Evolutionary conservation across 2,888 invertebrate species (phyloP).

Genomic region (Nineta flava): DNA sequence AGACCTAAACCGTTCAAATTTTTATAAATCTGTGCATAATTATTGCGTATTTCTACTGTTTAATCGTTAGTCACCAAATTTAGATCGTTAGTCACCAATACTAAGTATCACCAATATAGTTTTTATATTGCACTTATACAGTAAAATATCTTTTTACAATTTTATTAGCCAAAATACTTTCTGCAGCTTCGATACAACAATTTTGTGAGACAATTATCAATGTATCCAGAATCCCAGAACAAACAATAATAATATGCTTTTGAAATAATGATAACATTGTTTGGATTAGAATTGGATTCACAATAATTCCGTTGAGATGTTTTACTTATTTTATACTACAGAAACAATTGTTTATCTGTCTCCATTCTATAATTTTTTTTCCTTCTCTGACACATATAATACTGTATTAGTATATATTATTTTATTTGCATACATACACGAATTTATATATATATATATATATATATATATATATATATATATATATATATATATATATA

Average conservation of each 20-base stretch:
- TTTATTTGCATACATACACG: neutral
- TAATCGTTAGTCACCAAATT: no score
- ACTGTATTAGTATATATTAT: neutral
- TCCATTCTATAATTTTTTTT: neutral
- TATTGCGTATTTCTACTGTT: no score
- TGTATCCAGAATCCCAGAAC: neutral
- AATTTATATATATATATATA: neutral
- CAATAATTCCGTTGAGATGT: neutral
- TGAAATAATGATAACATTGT: neutral
- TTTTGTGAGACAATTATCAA: no score
- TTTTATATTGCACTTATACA: no score
- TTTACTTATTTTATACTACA: neutral
- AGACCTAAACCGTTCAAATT: no score
- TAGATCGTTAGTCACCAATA: no score
- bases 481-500: neutral
- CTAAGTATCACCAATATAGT: no score
- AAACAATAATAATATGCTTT: neutral
- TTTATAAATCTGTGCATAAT: no score
- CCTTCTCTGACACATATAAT: neutral
- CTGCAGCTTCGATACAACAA: no score
- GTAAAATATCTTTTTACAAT: no score
- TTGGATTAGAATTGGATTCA: neutral
- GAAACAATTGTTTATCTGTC: neutral
- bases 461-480: neutral
- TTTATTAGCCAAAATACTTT: no score